Base-by-base conservation (phyloP, 2,113 vertebrate genomes). In the Oryzias celebensis region DNA sequence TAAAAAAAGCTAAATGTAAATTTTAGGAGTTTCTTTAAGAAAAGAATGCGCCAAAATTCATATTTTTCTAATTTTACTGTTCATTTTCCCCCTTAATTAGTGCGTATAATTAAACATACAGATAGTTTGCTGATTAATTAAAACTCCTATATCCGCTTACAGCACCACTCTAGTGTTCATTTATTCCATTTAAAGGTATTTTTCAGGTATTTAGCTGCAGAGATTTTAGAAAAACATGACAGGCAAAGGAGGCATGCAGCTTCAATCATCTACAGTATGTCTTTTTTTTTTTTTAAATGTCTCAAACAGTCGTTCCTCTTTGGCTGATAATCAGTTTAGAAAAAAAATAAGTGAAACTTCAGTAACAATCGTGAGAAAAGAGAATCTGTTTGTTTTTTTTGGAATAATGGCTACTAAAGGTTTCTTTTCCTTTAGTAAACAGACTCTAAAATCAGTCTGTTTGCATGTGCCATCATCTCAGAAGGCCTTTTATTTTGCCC, bases 111-210 rank as follows among this genome's bases (percentile, higher is more conserved):
- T 28, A 28, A 28, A 44, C 56, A 68, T 58, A 54, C 10, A 17
- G n/a, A 24, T 52, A 43, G 36, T 59, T 41, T 60, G 41, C 17
- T 52, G 7, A 71, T 62, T 44, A 6, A 72, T 36, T 36, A 36
- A 7, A 36, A 36, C 31, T 36, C 31, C 31, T 10, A 36, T 36
- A 6, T 36, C 31, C 7, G 8, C 31, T 55, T 51, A 48, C n/a
- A 75, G 71, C 68, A 78, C 80, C 36, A 73, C 48, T 65, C 20
- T 63, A 58, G 24, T 57, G 65, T 68, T 36, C 43, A 24, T 68
- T 75, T 51, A 62, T 58, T 57, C 62, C 16, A 14, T 16, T 17
- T 54, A 67, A 52, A 53, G n/a, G 28, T 28, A 24, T 42, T 43
- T 57, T 65, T 73, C 22, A 60, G 22, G 28, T 62, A 20, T 47